These are phyloP conservation scores for Ganaspis sp. DNA, from an alignment of 1,140 invertebrate genomes.

Conservation along the genomic window DNA sequence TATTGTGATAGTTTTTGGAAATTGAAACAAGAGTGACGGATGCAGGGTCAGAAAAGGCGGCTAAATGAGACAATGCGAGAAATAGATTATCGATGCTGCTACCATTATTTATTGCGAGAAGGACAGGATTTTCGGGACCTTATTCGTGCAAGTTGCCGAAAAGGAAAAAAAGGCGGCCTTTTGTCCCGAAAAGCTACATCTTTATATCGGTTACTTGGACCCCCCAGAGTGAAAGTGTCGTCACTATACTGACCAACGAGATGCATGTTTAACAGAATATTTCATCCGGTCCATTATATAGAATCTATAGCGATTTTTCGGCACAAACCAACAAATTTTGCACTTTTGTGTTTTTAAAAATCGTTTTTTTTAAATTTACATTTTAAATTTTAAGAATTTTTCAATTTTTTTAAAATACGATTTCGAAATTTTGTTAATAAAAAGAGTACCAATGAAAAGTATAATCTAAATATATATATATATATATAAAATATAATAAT, in stretches of 20 bases:
- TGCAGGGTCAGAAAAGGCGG: slow-evolving; percentile 10
- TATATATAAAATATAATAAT: too few relatives aligned
- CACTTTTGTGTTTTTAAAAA: too few relatives aligned
- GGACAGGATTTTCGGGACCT: slow-evolving; percentile 31
- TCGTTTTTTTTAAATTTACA: too few relatives aligned
- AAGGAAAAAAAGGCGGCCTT: slow-evolving; percentile 56
- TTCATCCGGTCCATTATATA: not conserved
- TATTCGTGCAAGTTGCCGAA: slow-evolving; percentile 42
- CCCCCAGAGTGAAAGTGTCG: slow-evolving; percentile 69
- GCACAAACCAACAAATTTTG: too few relatives aligned
- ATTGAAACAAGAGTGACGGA: not conserved
- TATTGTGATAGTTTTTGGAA: not conserved
- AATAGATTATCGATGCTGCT: slow-evolving; percentile 32
- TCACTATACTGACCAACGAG: slow-evolving; percentile 67
- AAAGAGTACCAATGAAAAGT: too few relatives aligned
- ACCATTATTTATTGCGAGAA: not conserved
- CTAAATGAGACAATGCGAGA: slow-evolving; percentile 40
- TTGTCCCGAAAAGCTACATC: slow-evolving; percentile 62
- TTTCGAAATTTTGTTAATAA: too few relatives aligned
- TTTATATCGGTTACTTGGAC: slow-evolving; percentile 63
- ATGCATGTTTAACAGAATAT: slow-evolving; percentile 48
- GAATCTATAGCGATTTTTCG: too few relatives aligned
- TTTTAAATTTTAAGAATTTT: too few relatives aligned
- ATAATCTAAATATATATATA: too few relatives aligned
- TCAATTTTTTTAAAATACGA: too few relatives aligned